A percentile compares a stretch with the other conserved stretches of the same genome.
Evolutionary conservation across 2,113 vertebrate species (phyloP).

Genomic region (Pantherophis guttatus): DNA sequence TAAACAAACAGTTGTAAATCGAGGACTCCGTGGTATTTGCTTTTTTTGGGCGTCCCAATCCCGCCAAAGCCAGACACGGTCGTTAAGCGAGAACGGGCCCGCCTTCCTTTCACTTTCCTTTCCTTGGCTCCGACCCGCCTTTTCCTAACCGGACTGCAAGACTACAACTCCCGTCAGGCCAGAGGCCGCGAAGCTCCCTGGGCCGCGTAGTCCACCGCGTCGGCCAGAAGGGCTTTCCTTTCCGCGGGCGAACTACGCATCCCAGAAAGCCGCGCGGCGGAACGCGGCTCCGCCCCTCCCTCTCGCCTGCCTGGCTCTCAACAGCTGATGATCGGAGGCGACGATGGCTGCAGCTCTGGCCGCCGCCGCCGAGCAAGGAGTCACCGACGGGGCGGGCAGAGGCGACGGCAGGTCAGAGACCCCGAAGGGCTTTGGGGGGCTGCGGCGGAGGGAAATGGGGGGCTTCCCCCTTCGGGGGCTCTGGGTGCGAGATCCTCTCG

Average conservation of each 20-base stretch:
- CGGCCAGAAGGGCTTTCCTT: accelerated
- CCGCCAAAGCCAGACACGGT: accelerated
- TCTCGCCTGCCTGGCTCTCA: not conserved
- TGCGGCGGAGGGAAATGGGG: too few species aligned
- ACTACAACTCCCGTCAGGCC: conserved; percentile 13
- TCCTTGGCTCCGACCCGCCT: not conserved
- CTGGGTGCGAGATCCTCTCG: not conserved
- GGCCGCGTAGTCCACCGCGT: not conserved
- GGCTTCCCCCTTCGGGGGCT: not conserved
- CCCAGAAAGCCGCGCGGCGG: conserved; percentile 33
- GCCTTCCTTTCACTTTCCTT: not conserved
- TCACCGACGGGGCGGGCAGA: not conserved
- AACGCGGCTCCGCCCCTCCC: not conserved
- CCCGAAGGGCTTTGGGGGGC: not conserved
- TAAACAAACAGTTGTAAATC: not conserved
- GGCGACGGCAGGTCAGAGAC: conserved; percentile 6
- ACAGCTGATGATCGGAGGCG: conserved; percentile 21
- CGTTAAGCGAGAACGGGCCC: not conserved
- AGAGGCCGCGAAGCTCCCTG: not conserved
- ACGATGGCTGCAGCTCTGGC: conserved; percentile 48
- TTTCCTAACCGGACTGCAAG: not conserved
- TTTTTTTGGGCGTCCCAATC: not conserved
- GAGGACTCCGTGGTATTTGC: not conserved
- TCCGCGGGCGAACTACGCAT: conserved; percentile 32
- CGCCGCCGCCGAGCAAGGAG: not conserved